Percentiles rank a stretch among this genome's conserved stretches.
These are phyloP conservation scores for Saimiri boliviensis DNA, from an alignment of 2,113 vertebrate species.

Conservation along the genomic window DNA sequence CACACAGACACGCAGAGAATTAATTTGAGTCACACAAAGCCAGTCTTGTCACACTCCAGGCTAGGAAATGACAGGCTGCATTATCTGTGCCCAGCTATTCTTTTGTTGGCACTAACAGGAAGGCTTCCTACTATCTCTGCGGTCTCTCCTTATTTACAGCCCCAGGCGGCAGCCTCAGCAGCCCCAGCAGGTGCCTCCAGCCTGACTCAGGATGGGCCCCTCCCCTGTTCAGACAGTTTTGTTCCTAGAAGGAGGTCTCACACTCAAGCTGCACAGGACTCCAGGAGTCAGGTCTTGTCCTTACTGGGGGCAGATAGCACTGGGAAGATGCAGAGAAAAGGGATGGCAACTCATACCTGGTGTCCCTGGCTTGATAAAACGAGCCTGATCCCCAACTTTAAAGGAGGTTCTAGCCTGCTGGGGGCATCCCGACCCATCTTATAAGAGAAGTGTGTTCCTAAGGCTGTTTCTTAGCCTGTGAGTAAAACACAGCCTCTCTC, in stretches of 20 bases:
- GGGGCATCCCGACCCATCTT: not conserved
- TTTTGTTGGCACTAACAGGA: not conserved
- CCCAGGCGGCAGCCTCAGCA: not conserved
- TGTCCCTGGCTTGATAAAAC: not conserved
- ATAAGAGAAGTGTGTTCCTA: not conserved
- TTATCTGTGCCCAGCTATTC: not conserved
- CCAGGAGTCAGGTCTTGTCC: not conserved
- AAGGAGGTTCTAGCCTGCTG: not conserved
- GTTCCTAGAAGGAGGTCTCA: no score
- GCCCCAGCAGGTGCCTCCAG: not conserved
- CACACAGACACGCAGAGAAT: not conserved
- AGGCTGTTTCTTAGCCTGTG: not conserved
- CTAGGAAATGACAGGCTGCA: not conserved
- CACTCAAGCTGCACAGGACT: not conserved
- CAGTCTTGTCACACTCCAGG: not conserved
- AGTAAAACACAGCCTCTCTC: not conserved
- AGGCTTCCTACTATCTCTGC: not conserved
- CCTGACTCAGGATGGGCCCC: not conserved
- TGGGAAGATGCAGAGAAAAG: not conserved
- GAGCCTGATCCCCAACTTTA: not conserved
- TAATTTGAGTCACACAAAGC: conserved; percentile 18
- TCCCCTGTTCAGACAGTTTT: not conserved
- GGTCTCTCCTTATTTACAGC: not conserved
- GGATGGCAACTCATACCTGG: not conserved
- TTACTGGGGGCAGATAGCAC: not conserved